Conservation (phyloP, 2,888 invertebrate genomes). For the Athetis lepigone region DNA sequence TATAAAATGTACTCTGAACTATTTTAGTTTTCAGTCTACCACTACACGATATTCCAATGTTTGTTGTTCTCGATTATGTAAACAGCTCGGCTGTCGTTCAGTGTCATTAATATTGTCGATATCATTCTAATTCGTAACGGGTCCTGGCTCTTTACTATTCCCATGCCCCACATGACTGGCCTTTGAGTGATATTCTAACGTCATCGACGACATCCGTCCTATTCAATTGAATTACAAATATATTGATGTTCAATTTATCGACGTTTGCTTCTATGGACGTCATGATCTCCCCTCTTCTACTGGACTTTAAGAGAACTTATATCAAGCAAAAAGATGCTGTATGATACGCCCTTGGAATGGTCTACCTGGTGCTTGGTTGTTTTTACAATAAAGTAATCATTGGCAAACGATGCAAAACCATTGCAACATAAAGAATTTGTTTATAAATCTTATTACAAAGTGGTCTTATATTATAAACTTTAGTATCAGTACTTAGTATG, state of each 20-base stretch:
- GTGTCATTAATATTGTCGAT: constrained; percentile 41
- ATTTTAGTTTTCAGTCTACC: background rate
- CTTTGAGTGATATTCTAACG: constrained; percentile 51
- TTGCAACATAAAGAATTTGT: background rate
- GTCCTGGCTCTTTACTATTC: constrained; percentile 47
- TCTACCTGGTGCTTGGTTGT: background rate
- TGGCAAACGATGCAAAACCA: background rate
- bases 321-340: background rate
- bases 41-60: constrained; percentile 4
- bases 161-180: constrained; percentile 47
- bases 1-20: background rate
- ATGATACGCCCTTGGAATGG: background rate
- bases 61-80: constrained; percentile 17
- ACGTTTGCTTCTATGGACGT: constrained; percentile 37
- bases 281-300: constrained; percentile 19
- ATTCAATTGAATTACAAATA: constrained; percentile 62
- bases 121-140: constrained; percentile 52
- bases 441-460: background rate
- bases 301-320: background rate
- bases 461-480: constrained; percentile 11
- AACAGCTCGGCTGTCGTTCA: constrained; percentile 15
- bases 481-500: constrained; percentile 24
- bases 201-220: constrained; percentile 59
- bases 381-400: background rate
- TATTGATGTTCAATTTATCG: constrained; percentile 52